Evolutionary conservation across 2,888 invertebrate species (phyloP), one percentile per base, ranked within the genome.

Genomic region (Glomeris marginata): DNA sequence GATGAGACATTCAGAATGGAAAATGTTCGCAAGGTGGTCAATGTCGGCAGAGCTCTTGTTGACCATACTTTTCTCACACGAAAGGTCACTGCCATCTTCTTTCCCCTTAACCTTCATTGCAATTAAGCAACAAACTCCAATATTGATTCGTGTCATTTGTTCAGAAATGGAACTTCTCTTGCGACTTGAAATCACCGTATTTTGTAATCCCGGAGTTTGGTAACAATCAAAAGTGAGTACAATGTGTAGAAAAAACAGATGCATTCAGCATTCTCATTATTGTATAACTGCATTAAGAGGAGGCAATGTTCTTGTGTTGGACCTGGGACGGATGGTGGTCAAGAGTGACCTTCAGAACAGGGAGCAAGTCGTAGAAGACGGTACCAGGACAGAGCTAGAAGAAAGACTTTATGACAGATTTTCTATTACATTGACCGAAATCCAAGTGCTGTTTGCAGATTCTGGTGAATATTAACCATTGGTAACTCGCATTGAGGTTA

Each of bases 341-440:
- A 77, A 74, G 58, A 83, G 81, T 13, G 84, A 86, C 62, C 66
- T 84, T 46, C 84, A 84, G 61, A 77, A 80, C 1, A 76, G 77
- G 54, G 60, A 61, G 55, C 67, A 77, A 45, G 74, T 77, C 10
- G 66, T 81, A 1, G 84, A 84, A 63, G 80, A 82, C 60, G 79
- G 80, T 0, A 84, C 84, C 0, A 78, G 81, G 59, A 84, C 84
- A 76, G 85, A 86, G 68, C 65, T 85, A 49, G 84, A 86, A 60
- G 83, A 84, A 62, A 73, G 80, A 44, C 69, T 85, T 8, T 87
- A 85, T 59, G 84, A 85, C 55, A 72, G 84, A 56, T 72, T 84
- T 45, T 77, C 80, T 54, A 72, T 84, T 1, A 78, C 77, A 54
- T 76, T 81, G 56, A 75, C 75, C 13, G 78, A 77, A 49, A 68